These are phyloP conservation scores for Crenuchus spilurus DNA, from an alignment of 2,797 vertebrate genomes.

Conservation along the genomic window DNA sequence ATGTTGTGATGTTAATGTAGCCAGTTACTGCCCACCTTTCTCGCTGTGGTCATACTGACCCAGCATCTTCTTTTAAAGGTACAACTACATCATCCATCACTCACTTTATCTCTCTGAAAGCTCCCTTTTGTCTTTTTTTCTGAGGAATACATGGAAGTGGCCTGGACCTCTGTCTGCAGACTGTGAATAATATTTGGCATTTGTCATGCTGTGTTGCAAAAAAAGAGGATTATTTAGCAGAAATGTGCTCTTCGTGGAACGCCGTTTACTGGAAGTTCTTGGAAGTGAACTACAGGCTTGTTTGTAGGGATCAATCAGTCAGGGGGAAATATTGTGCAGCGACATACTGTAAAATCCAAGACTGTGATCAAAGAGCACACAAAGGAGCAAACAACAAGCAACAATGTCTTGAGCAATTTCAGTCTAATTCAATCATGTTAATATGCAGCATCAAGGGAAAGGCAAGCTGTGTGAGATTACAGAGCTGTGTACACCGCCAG, in stretches of 20 bases:
- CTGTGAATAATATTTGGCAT: conserved; percentile 9
- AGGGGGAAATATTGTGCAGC: neutral
- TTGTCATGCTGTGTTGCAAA: conserved; percentile 18
- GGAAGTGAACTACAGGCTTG: conserved; percentile 11
- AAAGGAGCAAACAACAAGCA: conserved; percentile 13
- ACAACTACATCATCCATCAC: neutral
- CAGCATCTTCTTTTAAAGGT: neutral
- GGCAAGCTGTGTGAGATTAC: conserved; percentile 19
- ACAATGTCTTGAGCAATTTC: neutral
- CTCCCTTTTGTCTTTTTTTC: neutral
- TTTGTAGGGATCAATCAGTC: neutral
- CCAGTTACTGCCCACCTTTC: neutral
- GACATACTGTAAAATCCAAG: conserved; percentile 3
- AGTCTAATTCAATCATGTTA: conserved; percentile 36
- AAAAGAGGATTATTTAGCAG: conserved; percentile 10
- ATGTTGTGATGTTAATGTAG: too few species aligned
- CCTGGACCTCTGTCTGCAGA: too few species aligned
- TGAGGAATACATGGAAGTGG: neutral
- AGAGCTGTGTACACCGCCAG: neutral
- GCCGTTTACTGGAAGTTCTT: conserved; percentile 17
- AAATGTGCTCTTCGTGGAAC: conserved; percentile 21
- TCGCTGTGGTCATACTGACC: neutral
- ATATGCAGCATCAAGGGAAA: conserved; percentile 21
- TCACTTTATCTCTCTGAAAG: neutral
- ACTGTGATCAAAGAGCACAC: neutral